A percentile compares a stretch with the other conserved stretches of the same genome.
Evolutionary conservation across 1,140 invertebrate genomes (phyloP).

Genomic region (Plectus sambesii): DNA sequence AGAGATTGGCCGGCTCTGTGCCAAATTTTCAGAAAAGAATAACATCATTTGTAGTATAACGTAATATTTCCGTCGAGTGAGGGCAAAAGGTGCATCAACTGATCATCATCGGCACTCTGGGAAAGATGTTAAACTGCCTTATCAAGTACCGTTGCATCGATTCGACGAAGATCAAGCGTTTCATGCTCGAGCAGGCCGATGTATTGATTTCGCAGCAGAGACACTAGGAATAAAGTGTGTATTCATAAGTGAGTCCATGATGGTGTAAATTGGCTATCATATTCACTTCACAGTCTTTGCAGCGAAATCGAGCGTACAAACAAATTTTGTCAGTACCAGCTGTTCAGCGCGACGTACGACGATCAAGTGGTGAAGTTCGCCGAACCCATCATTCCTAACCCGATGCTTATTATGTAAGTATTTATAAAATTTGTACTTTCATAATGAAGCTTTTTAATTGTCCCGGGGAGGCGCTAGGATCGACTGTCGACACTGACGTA

Average conservation of each 20-base stretch:
- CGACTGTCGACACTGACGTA: too few relatives aligned
- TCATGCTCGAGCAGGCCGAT: conserved; percentile 96
- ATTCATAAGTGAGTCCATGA: conserved; percentile 76
- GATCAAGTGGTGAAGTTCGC: conserved; percentile 91
- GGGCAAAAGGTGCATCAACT: conserved; percentile 60
- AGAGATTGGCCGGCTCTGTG: too few relatives aligned
- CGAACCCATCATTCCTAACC: conserved; percentile 78
- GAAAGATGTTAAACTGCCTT: conserved; percentile 31
- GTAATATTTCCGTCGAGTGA: too few relatives aligned
- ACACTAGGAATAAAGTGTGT: conserved; percentile 90
- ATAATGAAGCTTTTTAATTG: too few relatives aligned
- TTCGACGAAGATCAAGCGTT: conserved; percentile 72
- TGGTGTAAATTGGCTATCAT: too few relatives aligned
- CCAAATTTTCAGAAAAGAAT: too few relatives aligned
- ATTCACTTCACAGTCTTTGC: too few relatives aligned
- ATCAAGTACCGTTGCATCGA: conserved; percentile 75
- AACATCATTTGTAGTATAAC: too few relatives aligned
- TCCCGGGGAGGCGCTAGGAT: too few relatives aligned
- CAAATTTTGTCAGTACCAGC: conserved; percentile 81
- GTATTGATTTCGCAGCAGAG: conserved; percentile 97
- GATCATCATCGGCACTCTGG: conserved; percentile 63
- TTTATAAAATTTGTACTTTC: too few relatives aligned
- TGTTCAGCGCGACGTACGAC: conserved; percentile 96
- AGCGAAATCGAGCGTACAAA: conserved; percentile 20
- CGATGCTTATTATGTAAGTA: conserved; percentile 60